phyloP scores from a whole-genome alignment of 1,140 invertebrate species.

The Belonocnema kinseyi region DNA sequence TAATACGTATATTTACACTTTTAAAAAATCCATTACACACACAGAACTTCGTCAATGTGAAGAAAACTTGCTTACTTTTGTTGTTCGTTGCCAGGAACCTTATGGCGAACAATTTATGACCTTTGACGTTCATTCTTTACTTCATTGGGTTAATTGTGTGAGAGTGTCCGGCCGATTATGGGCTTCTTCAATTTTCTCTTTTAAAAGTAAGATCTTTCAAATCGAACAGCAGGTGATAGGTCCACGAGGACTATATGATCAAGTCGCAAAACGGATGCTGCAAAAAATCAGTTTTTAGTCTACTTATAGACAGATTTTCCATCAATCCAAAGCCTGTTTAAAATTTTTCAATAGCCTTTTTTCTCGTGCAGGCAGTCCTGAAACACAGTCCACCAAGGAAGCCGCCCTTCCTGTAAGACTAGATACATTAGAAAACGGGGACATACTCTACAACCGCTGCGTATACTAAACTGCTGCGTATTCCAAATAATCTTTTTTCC shows the following conservation, averaged over 20 bases:
- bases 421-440: background rate
- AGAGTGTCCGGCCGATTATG: constrained; percentile 43
- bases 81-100: constrained; percentile 42
- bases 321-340: background rate
- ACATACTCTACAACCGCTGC: constrained; percentile 22
- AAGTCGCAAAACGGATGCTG: constrained; percentile 42
- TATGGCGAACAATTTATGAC: constrained; percentile 47
- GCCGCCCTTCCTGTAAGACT: background rate
- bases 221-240: constrained; percentile 43
- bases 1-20: no score
- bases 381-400: constrained; percentile 12
- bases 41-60: constrained; percentile 31
- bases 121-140: constrained; percentile 46
- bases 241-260: constrained; percentile 40
- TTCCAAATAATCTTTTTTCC: constrained; percentile 36
- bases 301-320: constrained; percentile 25
- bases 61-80: constrained; percentile 44
- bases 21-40: no score
- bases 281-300: constrained; percentile 9
- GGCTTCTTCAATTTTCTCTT: constrained; percentile 45
- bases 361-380: constrained; percentile 10
- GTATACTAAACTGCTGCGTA: constrained; percentile 29
- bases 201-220: constrained; percentile 42
- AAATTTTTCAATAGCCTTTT: constrained; percentile 32
- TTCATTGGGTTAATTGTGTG: constrained; percentile 40